Conservation (phyloP, 2,888 invertebrate species). For the Polietes domitor region DNA sequence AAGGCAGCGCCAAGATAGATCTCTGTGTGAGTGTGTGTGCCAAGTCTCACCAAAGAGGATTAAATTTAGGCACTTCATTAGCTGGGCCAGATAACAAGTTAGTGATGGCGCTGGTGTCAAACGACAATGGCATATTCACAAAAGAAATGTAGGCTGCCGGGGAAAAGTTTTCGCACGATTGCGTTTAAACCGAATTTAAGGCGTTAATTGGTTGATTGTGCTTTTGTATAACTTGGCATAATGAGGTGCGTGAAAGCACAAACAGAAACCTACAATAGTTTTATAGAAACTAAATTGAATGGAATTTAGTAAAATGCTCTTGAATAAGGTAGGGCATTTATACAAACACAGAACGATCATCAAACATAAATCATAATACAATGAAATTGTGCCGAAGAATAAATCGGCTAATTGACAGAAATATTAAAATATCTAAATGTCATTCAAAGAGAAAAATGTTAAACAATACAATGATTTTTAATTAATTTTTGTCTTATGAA, state of each 20-base stretch:
- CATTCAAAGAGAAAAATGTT: too few relatives aligned
- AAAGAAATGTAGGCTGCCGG: neutral
- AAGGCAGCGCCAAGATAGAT: neutral
- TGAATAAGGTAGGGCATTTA: too few relatives aligned
- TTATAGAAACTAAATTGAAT: too few relatives aligned
- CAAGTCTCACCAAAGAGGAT: neutral
- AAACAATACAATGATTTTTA: too few relatives aligned
- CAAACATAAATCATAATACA: too few relatives aligned
- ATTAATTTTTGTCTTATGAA: too few relatives aligned
- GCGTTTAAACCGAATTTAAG: neutral
- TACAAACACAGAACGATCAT: too few relatives aligned
- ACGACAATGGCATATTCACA: neutral
- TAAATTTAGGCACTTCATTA: neutral
- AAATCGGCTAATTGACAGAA: too few relatives aligned
- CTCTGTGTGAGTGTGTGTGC: neutral
- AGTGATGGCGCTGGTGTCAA: neutral
- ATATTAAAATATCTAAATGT: too few relatives aligned
- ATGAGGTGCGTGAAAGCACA: neutral
- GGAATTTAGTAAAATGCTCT: too few relatives aligned
- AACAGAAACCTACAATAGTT: too few relatives aligned
- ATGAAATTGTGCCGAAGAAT: too few relatives aligned
- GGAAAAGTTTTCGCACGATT: conserved; percentile 13
- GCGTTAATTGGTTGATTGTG: neutral
- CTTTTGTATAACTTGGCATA: neutral
- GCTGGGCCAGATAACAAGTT: neutral